These are phyloP conservation scores for Agrotis clavis DNA, from an alignment of 2,888 invertebrate species.

Conservation along the genomic window DNA sequence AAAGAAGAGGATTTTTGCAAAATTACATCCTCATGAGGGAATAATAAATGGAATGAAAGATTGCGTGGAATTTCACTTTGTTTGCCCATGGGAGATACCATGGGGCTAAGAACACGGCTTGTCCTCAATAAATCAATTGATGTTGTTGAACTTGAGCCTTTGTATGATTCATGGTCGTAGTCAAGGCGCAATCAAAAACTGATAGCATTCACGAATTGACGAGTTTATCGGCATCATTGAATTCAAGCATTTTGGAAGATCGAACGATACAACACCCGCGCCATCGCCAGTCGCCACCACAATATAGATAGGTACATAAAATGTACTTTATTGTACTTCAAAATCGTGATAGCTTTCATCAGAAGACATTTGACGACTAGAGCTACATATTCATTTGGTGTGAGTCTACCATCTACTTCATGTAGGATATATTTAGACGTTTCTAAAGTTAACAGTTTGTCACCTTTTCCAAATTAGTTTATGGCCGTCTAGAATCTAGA, in stretches of 20 bases:
- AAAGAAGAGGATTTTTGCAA: too few relatives aligned
- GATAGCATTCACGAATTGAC: slow-evolving; percentile 26
- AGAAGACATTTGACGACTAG: background rate
- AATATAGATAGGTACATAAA: background rate
- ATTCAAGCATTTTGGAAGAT: slow-evolving; percentile 26
- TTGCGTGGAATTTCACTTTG: background rate
- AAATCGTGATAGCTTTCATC: background rate
- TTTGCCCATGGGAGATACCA: slow-evolving; percentile 1
- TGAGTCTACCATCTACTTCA: too few relatives aligned
- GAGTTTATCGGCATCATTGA: slow-evolving; percentile 30
- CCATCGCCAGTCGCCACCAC: slow-evolving; percentile 30
- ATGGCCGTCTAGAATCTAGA: slow-evolving; percentile 1
- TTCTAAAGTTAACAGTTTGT: background rate
- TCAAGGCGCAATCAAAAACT: slow-evolving; percentile 31
- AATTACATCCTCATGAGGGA: too few relatives aligned
- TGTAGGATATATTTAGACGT: background rate
- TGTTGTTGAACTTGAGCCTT: slow-evolving; percentile 25
- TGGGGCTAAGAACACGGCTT: background rate
- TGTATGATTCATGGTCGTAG: slow-evolving; percentile 20
- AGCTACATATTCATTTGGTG: too few relatives aligned
- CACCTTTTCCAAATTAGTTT: slow-evolving; percentile 1
- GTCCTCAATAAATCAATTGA: background rate
- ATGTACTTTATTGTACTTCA: background rate
- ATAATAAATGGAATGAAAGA: background rate
- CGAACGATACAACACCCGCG: slow-evolving; percentile 6